These are phyloP conservation scores for Mustela nigripes DNA, from an alignment of 2,113 vertebrate species.

Conservation along the genomic window DNA sequence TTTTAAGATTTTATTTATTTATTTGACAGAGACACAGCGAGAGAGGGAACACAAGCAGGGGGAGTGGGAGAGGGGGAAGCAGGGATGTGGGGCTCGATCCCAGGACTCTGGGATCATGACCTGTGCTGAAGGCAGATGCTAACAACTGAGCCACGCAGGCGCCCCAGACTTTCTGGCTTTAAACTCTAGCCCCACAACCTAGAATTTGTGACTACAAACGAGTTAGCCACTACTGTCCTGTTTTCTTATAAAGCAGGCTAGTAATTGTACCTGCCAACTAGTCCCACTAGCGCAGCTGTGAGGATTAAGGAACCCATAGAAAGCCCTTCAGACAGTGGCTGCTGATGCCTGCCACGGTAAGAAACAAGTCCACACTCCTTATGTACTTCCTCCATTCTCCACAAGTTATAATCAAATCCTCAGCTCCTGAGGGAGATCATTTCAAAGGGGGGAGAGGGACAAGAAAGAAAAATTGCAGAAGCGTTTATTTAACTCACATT, in stretches of 20 bases:
- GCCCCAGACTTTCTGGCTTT: background rate
- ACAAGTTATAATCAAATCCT: background rate
- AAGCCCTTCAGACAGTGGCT: background rate
- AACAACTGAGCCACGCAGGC: no score
- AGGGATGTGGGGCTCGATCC: no score
- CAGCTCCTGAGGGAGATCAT: background rate
- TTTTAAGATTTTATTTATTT: no score
- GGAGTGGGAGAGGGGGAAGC: no score
- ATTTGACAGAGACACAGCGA: no score
- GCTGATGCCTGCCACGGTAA: background rate
- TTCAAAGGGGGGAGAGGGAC: background rate
- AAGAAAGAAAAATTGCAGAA: conserved; percentile 76
- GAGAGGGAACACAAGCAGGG: no score
- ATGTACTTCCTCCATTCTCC: background rate
- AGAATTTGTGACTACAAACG: background rate
- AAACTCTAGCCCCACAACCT: background rate
- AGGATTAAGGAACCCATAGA: background rate
- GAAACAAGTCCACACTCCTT: background rate
- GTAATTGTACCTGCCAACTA: background rate
- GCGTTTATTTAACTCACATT: conserved; percentile 84
- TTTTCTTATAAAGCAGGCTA: background rate
- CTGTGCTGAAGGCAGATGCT: no score
- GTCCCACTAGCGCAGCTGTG: background rate
- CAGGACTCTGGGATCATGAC: no score
- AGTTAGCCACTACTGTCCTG: background rate